A percentile compares a stretch with the other conserved stretches of the same genome.
These are phyloP conservation scores for Atrichornis clamosus DNA, from an alignment of 2,113 vertebrate species.

Conservation along the genomic window DNA sequence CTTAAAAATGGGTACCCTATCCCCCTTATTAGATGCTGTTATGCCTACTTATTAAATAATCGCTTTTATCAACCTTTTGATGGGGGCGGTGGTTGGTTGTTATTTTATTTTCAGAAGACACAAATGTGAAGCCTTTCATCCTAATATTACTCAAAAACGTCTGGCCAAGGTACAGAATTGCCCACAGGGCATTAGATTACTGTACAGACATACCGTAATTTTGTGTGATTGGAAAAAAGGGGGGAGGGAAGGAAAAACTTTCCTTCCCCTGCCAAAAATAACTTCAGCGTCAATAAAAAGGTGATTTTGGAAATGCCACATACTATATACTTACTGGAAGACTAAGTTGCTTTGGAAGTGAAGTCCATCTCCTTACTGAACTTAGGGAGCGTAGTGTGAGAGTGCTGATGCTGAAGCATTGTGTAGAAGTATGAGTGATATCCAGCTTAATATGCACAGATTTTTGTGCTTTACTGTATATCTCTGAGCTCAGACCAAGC, in stretches of 20 bases:
- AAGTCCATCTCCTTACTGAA: not conserved
- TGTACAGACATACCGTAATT: conserved; percentile 4
- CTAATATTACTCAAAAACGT: not conserved
- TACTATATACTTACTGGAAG: not conserved
- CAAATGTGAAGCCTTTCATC: not conserved
- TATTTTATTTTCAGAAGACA: not conserved
- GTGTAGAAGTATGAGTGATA: rapidly evolving
- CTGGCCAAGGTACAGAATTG: not conserved
- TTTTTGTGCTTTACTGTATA: not conserved
- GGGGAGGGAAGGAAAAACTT: not conserved
- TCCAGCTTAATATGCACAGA: not conserved
- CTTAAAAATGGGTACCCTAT: rapidly evolving
- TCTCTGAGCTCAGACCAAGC: not conserved
- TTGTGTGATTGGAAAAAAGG: not conserved
- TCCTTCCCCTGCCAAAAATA: conserved; percentile 26
- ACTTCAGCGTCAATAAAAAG: conserved; percentile 15
- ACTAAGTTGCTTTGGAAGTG: not conserved
- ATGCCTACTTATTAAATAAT: not conserved
- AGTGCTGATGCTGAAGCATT: not conserved
- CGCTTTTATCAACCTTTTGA: not conserved
- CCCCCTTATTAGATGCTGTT: not conserved
- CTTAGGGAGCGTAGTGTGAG: too few species aligned
- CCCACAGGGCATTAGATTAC: conserved; percentile 1
- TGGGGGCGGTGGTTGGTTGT: not conserved
- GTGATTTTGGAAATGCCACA: not conserved